Conservation (phyloP, 1,140 invertebrate species). For the Lordiphosa clarofinis region DNA sequence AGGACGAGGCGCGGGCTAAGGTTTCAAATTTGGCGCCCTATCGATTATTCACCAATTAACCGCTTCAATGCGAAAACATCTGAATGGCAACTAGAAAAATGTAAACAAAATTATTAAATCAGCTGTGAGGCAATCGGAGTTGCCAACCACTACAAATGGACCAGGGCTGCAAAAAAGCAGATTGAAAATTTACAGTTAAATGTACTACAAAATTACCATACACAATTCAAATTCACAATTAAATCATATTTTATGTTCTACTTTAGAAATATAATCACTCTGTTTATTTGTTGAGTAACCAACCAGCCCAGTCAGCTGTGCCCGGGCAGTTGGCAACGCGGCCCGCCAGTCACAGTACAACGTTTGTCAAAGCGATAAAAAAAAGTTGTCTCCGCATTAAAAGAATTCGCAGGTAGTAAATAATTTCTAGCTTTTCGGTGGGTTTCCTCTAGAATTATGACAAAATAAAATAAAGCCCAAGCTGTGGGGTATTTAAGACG, state of each 20-base stretch:
- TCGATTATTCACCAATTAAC: not conserved
- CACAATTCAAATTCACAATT: no score
- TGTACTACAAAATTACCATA: no score
- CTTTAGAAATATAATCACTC: no score
- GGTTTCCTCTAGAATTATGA: conserved; percentile 22
- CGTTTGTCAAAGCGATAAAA: conserved; percentile 60
- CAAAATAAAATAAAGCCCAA: no score
- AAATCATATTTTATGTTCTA: no score
- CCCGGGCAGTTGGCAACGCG: conserved; percentile 47
- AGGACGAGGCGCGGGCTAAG: not conserved
- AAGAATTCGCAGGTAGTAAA: conserved; percentile 52
- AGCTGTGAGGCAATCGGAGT: no score
- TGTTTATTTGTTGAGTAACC: not conserved
- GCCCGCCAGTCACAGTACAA: conserved; percentile 40
- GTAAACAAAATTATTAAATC: not conserved
- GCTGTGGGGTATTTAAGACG: no score
- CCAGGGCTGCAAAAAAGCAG: not conserved
- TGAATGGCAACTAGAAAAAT: not conserved
- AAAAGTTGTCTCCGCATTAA: conserved; percentile 68
- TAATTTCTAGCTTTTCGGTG: conserved; percentile 73
- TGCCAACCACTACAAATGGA: not conserved
- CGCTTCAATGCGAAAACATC: not conserved
- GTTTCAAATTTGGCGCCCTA: not conserved
- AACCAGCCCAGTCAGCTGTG: conserved; percentile 29
- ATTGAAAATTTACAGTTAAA: not conserved